These are phyloP conservation scores for Pachycephala philippinensis DNA, from an alignment of 2,113 vertebrate genomes.

Conservation along the genomic window DNA sequence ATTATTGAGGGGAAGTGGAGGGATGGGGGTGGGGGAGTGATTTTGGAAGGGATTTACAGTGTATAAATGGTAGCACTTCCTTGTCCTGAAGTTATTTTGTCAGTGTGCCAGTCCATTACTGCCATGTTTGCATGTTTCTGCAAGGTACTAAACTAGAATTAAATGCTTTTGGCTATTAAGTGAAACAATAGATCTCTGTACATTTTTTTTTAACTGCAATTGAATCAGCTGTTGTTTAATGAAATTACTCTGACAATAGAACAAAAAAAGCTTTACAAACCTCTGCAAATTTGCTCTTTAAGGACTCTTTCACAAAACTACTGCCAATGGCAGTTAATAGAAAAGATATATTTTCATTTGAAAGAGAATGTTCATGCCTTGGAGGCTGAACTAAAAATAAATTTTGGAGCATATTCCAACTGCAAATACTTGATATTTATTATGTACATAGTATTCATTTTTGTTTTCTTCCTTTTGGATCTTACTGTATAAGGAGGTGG, in stretches of 20 bases:
- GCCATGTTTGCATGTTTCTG: constrained; percentile 28
- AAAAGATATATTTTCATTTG: neutral
- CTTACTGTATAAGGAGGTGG: neutral
- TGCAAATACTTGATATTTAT: neutral
- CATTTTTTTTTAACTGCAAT: neutral
- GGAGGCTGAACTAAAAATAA: neutral
- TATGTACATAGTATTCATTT: neutral
- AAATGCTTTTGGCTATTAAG: constrained; percentile 10
- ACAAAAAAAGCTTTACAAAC: neutral
- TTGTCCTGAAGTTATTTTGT: constrained; percentile 16
- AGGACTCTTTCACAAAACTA: neutral
- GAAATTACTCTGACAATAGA: neutral
- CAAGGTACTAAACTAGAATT: constrained; percentile 13
- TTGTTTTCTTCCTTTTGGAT: neutral
- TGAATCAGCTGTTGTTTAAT: constrained; percentile 4
- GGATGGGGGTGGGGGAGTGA: neutral
- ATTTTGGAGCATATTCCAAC: neutral
- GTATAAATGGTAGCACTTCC: neutral
- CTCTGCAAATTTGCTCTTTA: neutral
- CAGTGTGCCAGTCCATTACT: neutral
- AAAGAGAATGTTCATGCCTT: neutral
- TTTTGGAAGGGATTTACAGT: neutral
- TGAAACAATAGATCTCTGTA: neutral
- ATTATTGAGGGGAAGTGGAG: neutral
- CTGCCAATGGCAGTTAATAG: neutral